phyloP scores from a whole-genome alignment of 1,140 invertebrate genomes.

The Lepidostoma basale region DNA sequence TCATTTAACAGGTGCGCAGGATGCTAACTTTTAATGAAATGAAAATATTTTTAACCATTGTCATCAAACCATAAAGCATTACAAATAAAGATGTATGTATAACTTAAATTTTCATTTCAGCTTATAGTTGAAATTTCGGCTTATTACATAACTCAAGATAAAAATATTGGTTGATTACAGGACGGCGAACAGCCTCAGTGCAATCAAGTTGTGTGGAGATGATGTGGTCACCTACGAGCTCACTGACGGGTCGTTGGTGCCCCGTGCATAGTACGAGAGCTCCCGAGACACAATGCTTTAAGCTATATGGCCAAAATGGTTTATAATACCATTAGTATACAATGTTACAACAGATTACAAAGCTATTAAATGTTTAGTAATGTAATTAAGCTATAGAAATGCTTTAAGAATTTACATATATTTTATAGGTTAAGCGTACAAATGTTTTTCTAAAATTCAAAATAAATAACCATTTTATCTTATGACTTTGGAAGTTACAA shows the following conservation, averaged over 20 bases:
- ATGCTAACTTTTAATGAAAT: background rate
- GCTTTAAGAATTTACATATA: background rate
- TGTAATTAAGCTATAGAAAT: background rate
- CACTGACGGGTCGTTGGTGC: background rate
- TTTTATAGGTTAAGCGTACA: background rate
- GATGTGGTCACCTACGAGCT: background rate
- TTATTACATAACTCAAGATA: background rate
- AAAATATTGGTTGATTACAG: background rate
- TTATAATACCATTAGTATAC: background rate
- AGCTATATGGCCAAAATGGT: background rate
- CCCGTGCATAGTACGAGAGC: background rate
- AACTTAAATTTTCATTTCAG: no score
- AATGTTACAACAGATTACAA: background rate
- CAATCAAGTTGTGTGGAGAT: background rate
- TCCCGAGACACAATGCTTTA: background rate
- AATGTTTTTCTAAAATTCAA: no score
- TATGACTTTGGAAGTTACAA: no score
- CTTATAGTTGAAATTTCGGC: no score
- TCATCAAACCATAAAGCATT: background rate
- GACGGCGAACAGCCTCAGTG: background rate
- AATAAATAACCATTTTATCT: no score
- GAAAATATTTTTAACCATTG: background rate
- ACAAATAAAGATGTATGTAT: background rate
- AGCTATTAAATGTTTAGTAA: background rate
- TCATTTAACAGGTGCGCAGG: background rate